Conservation (phyloP, 2,113 vertebrate species). For the Petromus typicus region DNA sequence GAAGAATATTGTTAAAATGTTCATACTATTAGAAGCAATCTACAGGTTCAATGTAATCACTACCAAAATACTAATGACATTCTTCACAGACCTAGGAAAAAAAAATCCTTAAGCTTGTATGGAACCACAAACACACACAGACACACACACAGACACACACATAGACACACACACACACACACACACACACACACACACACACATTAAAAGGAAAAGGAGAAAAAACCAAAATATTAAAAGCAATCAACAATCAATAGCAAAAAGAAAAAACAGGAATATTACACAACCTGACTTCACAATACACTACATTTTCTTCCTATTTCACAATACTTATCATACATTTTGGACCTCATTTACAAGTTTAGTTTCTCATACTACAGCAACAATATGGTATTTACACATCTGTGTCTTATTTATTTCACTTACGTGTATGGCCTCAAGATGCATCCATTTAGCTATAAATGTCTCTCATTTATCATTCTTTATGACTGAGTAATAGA, state of each 20-base stretch:
- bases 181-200: not conserved
- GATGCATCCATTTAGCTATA: too few relatives aligned
- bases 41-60: not conserved
- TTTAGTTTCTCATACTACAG: too few relatives aligned
- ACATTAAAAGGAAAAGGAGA: not conserved
- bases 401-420: too few relatives aligned
- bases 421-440: too few relatives aligned
- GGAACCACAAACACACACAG: not conserved
- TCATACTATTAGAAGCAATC: not conserved
- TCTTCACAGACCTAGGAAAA: not conserved
- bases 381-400: too few relatives aligned
- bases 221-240: not conserved
- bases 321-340: too few relatives aligned
- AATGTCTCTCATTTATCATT: too few relatives aligned
- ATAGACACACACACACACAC: not conserved
- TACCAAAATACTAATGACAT: not conserved
- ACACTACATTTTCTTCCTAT: too few relatives aligned
- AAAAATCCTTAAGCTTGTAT: not conserved
- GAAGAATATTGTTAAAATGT: not conserved
- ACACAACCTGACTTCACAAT: not conserved
- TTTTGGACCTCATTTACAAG: too few relatives aligned
- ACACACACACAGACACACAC: not conserved
- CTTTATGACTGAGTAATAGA: too few relatives aligned
- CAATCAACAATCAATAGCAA: not conserved
- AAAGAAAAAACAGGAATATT: not conserved